Percentiles rank a stretch among this genome's conserved stretches.
phyloP scores from a whole-genome alignment of 2,888 invertebrate genomes.

The Drosophila acutilabella region DNA sequence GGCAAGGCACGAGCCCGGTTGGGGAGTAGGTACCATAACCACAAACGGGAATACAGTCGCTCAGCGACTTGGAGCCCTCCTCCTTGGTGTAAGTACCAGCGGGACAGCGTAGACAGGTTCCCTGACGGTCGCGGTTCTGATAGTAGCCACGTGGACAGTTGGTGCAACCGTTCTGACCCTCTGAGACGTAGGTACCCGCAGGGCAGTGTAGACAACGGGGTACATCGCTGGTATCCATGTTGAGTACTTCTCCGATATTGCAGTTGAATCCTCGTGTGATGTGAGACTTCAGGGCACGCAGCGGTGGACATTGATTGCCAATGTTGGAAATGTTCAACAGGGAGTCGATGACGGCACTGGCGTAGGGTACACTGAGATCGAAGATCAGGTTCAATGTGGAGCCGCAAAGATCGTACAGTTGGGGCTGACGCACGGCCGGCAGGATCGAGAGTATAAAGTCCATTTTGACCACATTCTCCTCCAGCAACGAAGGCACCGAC shows the following conservation, averaged over 20 bases:
- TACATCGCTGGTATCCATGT: conserved; percentile 96
- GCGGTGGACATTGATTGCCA: conserved; percentile 96
- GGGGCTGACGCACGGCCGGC: conserved; percentile 95
- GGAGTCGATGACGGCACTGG: conserved; percentile 95
- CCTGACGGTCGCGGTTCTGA: conserved; percentile 96
- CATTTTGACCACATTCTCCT: conserved; percentile 95
- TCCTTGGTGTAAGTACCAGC: conserved; percentile 96
- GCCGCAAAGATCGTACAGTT: conserved; percentile 97
- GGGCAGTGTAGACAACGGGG: conserved; percentile 98
- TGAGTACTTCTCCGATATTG: conserved; percentile 96
- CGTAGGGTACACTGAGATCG: conserved; percentile 96
- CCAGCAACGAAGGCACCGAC: conserved; percentile 91
- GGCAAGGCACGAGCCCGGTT: conserved; percentile 96
- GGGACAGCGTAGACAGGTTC: conserved; percentile 95
- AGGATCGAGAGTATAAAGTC: conserved; percentile 95
- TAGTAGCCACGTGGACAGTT: conserved; percentile 96
- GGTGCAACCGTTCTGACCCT: conserved; percentile 95
- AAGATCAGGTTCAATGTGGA: conserved; percentile 97
- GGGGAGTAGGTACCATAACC: conserved; percentile 98
- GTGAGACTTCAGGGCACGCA: conserved; percentile 93
- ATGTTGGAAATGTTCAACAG: conserved; percentile 94
- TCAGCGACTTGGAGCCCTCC: conserved; percentile 93
- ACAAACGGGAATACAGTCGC: conserved; percentile 96
- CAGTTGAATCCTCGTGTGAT: conserved; percentile 96
- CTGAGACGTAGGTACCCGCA: conserved; percentile 96